These are phyloP conservation scores for Hetaerina titia DNA, from an alignment of 2,888 invertebrate genomes.

Conservation along the genomic window DNA sequence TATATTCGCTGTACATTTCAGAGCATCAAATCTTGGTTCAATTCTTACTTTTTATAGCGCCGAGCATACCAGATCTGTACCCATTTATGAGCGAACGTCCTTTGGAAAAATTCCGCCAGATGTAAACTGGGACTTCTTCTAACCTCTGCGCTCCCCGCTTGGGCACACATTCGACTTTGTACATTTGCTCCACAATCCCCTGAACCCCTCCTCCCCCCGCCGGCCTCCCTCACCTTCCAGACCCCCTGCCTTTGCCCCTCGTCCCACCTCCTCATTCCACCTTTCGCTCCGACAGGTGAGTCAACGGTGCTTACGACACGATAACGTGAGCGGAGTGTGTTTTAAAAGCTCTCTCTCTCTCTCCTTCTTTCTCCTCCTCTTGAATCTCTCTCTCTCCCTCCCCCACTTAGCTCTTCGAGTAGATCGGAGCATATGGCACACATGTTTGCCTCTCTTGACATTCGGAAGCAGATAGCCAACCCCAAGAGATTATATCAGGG, in stretches of 20 bases:
- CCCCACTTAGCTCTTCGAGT: not conserved
- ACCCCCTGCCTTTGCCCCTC: not conserved
- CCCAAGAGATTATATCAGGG: not conserved
- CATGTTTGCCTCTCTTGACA: constrained; percentile 45
- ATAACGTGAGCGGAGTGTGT: constrained; percentile 64
- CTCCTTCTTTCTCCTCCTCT: not conserved
- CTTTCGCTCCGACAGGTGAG: constrained; percentile 59
- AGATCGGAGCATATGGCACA: constrained; percentile 53
- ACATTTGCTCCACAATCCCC: constrained; percentile 22
- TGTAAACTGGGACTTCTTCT: constrained; percentile 2
- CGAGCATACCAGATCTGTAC: constrained; percentile 4
- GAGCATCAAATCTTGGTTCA: not conserved
- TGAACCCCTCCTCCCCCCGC: not conserved
- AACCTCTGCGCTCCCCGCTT: not conserved
- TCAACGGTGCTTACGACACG: constrained; percentile 65
- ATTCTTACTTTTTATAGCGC: not conserved
- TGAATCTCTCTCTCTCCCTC: not conserved
- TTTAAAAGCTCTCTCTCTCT: constrained; percentile 54
- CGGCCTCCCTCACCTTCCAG: not conserved
- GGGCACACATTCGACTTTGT: constrained; percentile 24
- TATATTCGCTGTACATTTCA: not conserved
- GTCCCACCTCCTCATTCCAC: not conserved
- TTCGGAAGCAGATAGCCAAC: constrained; percentile 55
- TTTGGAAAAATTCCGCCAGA: constrained; percentile 35
- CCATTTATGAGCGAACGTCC: not conserved